These are phyloP conservation scores for Hyphantria cunea DNA, from an alignment of 1,140 invertebrate species.

Conservation along the genomic window DNA sequence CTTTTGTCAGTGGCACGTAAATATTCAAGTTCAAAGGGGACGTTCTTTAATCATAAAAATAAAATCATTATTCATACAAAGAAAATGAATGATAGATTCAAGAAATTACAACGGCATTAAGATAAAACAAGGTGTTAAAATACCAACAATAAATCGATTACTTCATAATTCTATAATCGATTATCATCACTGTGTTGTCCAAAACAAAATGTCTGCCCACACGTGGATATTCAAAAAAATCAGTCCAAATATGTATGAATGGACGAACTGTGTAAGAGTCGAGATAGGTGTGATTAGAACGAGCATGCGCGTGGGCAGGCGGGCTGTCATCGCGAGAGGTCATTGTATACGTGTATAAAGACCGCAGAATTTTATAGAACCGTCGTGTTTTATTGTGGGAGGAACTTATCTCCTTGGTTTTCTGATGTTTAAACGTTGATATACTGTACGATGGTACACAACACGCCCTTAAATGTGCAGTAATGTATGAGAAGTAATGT, in stretches of 20 bases:
- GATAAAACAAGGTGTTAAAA: too few relatives aligned
- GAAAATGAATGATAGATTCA: too few relatives aligned
- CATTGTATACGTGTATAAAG: slow-evolving; percentile 60
- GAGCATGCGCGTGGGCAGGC: slow-evolving; percentile 68
- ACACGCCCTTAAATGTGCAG: slow-evolving; percentile 26
- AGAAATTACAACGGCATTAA: too few relatives aligned
- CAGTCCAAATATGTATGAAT: slow-evolving; percentile 67
- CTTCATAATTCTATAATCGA: slow-evolving; percentile 24
- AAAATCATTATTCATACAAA: too few relatives aligned
- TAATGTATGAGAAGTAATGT: background rate
- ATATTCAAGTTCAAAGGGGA: too few relatives aligned
- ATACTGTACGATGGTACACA: slow-evolving; percentile 4
- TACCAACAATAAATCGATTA: background rate
- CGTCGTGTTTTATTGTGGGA: slow-evolving; percentile 19
- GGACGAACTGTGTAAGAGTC: slow-evolving; percentile 46
- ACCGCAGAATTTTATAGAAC: slow-evolving; percentile 42
- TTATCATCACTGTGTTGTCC: slow-evolving; percentile 32
- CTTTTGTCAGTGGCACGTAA: too few relatives aligned
- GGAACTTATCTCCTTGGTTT: slow-evolving; percentile 16
- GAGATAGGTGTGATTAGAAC: slow-evolving; percentile 71
- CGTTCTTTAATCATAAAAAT: too few relatives aligned
- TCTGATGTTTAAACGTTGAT: slow-evolving; percentile 4
- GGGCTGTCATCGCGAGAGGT: slow-evolving; percentile 68
- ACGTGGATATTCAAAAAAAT: slow-evolving; percentile 55
- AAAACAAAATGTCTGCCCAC: slow-evolving; percentile 63